A percentile compares a stretch with the other conserved stretches of the same genome.
phyloP scores from a whole-genome alignment of 2,888 invertebrate species.

The Neocrepidodera transversa region DNA sequence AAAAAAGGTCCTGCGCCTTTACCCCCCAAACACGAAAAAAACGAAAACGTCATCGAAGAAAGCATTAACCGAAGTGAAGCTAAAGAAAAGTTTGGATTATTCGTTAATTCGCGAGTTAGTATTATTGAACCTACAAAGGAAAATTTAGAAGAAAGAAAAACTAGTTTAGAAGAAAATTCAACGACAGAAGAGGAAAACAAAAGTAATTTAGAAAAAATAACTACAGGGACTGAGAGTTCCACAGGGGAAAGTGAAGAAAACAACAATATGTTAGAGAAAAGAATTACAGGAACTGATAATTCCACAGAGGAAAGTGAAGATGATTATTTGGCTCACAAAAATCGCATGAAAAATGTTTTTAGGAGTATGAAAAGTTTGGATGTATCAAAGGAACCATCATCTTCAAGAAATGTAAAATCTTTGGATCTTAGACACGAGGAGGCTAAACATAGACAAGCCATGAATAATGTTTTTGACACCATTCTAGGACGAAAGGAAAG shows the following conservation, averaged over 20 bases:
- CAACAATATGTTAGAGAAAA: too few species aligned
- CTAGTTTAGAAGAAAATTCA: background rate
- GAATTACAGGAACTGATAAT: too few species aligned
- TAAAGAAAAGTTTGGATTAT: constrained; percentile 38
- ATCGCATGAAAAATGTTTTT: constrained; percentile 49
- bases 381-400: constrained; percentile 21
- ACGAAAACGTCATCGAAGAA: constrained; percentile 44
- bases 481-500: constrained; percentile 37
- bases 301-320: constrained; percentile 5
- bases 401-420: constrained; percentile 32
- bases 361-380: constrained; percentile 46
- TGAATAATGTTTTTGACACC: constrained; percentile 39
- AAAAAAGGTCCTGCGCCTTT: background rate
- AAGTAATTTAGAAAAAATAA: too few species aligned
- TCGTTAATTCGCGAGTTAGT: constrained; percentile 16
- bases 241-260: constrained; percentile 8
- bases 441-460: constrained; percentile 42
- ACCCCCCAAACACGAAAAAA: constrained; percentile 21
- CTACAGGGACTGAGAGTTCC: background rate
- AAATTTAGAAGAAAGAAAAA: background rate
- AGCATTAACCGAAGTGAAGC: constrained; percentile 37
- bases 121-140: background rate
- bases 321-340: constrained; percentile 36
- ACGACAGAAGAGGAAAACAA: background rate
- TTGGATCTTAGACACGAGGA: constrained; percentile 39